Evolutionary conservation across 2,797 vertebrate species (phyloP).

Genomic region (Amblyraja radiata): DNA sequence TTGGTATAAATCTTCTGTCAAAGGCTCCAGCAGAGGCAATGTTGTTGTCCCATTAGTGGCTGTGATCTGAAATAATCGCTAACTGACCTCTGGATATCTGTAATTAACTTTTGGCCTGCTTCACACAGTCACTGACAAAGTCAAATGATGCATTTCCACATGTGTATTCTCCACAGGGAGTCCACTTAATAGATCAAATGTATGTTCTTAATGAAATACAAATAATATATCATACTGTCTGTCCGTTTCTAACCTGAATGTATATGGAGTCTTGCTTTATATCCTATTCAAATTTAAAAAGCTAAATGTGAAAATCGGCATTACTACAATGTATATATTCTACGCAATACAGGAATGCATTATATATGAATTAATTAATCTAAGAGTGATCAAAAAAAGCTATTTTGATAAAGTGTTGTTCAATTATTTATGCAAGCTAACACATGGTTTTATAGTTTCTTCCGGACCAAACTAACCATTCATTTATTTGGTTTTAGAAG

Average conservation of each 20-base stretch:
- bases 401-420: background rate
- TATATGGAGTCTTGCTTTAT: background rate
- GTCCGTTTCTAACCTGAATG: background rate
- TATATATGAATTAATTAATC: background rate
- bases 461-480: background rate
- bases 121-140: constrained; percentile 53
- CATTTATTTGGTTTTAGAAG: background rate
- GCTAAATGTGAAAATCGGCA: background rate
- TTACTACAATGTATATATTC: background rate
- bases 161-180: constrained; percentile 70
- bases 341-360: background rate
- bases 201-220: constrained; percentile 53
- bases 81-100: constrained; percentile 81
- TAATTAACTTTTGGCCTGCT: constrained; percentile 90
- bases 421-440: background rate
- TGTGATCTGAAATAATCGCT: constrained; percentile 73
- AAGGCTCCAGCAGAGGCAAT: constrained; percentile 63
- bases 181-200: constrained; percentile 66
- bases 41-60: constrained; percentile 76
- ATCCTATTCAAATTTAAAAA: background rate
- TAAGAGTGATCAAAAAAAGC: background rate
- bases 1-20: constrained; percentile 89
- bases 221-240: background rate
- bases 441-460: background rate
- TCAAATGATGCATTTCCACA: constrained; percentile 68